These are phyloP conservation scores for Papilio demoleus DNA, from an alignment of 2,888 invertebrate genomes.

Conservation along the genomic window DNA sequence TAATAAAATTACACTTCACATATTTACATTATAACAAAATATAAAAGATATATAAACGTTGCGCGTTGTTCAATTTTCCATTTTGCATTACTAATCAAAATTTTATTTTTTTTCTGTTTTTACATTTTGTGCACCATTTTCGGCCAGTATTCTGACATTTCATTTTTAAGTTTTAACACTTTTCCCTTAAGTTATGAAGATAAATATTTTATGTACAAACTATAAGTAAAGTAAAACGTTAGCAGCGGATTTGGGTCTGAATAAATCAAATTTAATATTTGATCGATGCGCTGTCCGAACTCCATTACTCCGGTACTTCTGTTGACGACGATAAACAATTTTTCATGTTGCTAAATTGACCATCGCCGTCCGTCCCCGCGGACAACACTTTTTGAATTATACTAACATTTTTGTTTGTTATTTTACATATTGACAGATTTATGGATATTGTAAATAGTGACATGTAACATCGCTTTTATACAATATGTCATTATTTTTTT, in stretches of 20 bases:
- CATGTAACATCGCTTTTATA: neutral
- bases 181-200: neutral
- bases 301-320: conserved; percentile 39
- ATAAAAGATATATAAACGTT: no score
- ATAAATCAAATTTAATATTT: conserved; percentile 41
- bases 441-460: neutral
- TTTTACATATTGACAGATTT: conserved; percentile 5
- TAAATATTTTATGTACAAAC: neutral
- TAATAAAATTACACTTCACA: no score
- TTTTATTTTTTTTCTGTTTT: neutral
- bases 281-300: conserved; percentile 39
- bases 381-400: conserved; percentile 28
- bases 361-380: conserved; percentile 12
- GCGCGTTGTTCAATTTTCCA: no score
- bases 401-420: neutral
- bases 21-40: no score
- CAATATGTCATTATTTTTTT: neutral
- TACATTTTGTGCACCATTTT: neutral
- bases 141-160: neutral
- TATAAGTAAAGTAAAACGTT: conserved; percentile 15
- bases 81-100: no score
- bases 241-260: neutral
- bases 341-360: conserved; percentile 40
- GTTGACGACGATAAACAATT: conserved; percentile 38
- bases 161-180: neutral